A percentile compares a stretch with the other conserved stretches of the same genome.
These are phyloP conservation scores for Yponomeuta evonymella DNA, from an alignment of 2,888 invertebrate species.

Conservation along the genomic window DNA sequence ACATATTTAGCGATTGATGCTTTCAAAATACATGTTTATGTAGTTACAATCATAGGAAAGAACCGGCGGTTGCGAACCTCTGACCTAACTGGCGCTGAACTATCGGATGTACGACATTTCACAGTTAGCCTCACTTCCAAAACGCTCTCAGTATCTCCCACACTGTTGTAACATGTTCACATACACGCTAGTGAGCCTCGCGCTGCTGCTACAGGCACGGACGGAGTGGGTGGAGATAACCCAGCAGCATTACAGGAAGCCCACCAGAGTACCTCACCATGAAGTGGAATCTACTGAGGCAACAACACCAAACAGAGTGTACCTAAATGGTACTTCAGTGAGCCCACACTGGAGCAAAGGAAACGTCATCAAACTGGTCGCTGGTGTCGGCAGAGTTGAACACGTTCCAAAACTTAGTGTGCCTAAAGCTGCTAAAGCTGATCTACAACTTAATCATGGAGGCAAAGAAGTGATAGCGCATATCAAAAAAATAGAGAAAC, in stretches of 20 bases:
- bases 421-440: background rate
- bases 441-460: background rate
- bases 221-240: constrained; percentile 67
- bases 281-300: constrained; percentile 16
- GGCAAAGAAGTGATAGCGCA: background rate
- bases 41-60: background rate
- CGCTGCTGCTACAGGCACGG: background rate
- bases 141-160: background rate
- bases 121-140: background rate
- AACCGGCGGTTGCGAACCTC: background rate
- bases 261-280: constrained; percentile 23
- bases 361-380: constrained; percentile 6
- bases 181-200: background rate
- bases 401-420: background rate
- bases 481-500: background rate
- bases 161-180: background rate
- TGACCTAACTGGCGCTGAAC: background rate
- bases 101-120: background rate
- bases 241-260: constrained; percentile 50
- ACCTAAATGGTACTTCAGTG: background rate
- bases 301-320: background rate
- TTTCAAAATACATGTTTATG: background rate
- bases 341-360: background rate
- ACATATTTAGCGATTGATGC: no score
- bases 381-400: background rate